These are phyloP conservation scores for Yponomeuta sedellus DNA, from an alignment of 2,888 invertebrate species.

Conservation along the genomic window DNA sequence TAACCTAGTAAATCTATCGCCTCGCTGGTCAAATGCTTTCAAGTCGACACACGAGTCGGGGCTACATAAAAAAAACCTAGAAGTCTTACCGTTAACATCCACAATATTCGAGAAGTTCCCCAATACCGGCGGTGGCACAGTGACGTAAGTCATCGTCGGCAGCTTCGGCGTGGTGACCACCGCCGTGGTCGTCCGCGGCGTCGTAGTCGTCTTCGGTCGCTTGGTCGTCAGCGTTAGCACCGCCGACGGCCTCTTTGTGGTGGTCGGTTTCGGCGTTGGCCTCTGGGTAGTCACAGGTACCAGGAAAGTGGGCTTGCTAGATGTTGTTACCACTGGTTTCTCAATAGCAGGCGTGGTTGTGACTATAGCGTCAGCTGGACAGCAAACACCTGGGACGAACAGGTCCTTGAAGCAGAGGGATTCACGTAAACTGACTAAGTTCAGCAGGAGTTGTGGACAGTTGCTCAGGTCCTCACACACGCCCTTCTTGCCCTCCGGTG, in stretches of 20 bases:
- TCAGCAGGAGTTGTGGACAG: slow-evolving; percentile 89
- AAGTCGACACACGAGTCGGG: too few relatives aligned
- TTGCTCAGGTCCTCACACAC: slow-evolving; percentile 92
- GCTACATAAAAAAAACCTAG: background rate
- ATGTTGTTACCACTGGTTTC: slow-evolving; percentile 49
- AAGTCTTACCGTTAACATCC: slow-evolving; percentile 66
- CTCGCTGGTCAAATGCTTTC: too few relatives aligned
- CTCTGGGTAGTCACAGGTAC: slow-evolving; percentile 58
- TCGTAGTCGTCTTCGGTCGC: slow-evolving; percentile 51
- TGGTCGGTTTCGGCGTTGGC: slow-evolving; percentile 29
- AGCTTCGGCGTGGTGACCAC: slow-evolving; percentile 40
- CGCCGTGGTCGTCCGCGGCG: slow-evolving; percentile 36
- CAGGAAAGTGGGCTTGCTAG: slow-evolving; percentile 60
- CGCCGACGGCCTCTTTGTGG: slow-evolving; percentile 31
- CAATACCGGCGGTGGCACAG: slow-evolving; percentile 51
- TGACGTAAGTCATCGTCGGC: slow-evolving; percentile 47
- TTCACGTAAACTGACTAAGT: slow-evolving; percentile 87
- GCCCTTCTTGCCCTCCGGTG: slow-evolving; percentile 87
- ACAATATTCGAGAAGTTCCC: slow-evolving; percentile 71
- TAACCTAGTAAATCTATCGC: too few relatives aligned
- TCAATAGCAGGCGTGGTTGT: slow-evolving; percentile 44
- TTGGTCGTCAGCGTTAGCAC: slow-evolving; percentile 35
- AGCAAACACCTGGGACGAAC: slow-evolving; percentile 95
- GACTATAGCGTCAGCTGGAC: slow-evolving; percentile 78
- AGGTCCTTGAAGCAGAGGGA: slow-evolving; percentile 94